A percentile compares a stretch with the other conserved stretches of the same genome.
Conservation (phyloP, 2,888 invertebrate genomes). For the Uloborus plumipes region DNA sequence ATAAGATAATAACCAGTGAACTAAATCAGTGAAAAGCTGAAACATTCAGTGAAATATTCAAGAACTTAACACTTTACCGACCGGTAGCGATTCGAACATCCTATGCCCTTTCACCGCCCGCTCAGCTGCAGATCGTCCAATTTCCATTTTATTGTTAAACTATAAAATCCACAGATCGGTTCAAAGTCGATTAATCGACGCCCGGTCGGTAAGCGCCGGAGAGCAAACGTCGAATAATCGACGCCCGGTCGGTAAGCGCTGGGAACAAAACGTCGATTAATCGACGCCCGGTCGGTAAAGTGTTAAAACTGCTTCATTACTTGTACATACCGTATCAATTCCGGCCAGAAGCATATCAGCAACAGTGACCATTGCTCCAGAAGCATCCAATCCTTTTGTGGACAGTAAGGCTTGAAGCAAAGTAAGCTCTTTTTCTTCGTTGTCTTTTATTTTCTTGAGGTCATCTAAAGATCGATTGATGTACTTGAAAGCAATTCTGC, state of each 20-base stretch:
- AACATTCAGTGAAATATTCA: neutral
- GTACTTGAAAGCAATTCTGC: slow-evolving; percentile 44
- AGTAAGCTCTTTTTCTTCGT: slow-evolving; percentile 77
- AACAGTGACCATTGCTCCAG: slow-evolving; percentile 85
- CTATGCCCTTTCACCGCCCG: too few species aligned
- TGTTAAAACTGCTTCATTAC: neutral
- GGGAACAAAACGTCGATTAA: too few species aligned
- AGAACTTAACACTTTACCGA: neutral
- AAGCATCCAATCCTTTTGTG: slow-evolving; percentile 82
- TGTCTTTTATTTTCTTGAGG: slow-evolving; percentile 68
- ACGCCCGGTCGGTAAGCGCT: too few species aligned
- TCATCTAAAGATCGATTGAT: slow-evolving; percentile 36
- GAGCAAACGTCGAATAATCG: too few species aligned
- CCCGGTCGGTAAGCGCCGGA: too few species aligned
- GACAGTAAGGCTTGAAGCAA: slow-evolving; percentile 82
- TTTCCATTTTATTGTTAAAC: too few species aligned
- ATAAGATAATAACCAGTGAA: too few species aligned
- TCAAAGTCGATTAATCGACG: too few species aligned
- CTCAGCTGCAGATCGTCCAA: too few species aligned
- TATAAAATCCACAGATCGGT: too few species aligned
- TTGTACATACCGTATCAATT: slow-evolving; percentile 80
- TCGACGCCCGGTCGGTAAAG: too few species aligned
- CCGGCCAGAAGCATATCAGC: slow-evolving; percentile 88
- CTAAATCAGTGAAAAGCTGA: neutral
- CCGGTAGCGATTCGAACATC: too few species aligned